Evolutionary conservation across 2,113 vertebrate species (phyloP), one percentile per base, ranked within the genome.

Genomic region (Galeopterus variegatus): DNA sequence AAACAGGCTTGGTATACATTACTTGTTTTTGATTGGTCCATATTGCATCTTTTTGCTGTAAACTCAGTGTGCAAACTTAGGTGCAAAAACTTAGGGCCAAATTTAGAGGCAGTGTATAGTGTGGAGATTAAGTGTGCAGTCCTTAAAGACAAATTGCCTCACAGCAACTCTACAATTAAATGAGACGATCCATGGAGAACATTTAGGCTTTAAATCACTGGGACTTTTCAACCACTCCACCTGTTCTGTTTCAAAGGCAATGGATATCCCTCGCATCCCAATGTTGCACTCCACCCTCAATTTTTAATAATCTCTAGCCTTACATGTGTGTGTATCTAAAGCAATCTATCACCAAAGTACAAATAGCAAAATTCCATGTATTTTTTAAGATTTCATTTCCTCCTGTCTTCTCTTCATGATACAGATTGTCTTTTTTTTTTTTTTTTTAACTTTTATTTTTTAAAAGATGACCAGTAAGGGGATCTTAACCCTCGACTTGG

Each of bases 191-290:
- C 5, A 52, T 80, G 17, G 45, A 65, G n/a, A 65, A 28, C 13
- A 52, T 54, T 73, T 82, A 75, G 48, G 7, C 12, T 75, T 83
- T 54, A 75, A 88, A 69, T 67, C 26, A 41, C n/a, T 54, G 12
- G 2, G 48, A 2, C 21, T 64, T 80, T 81, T 64, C 24, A 73
- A 54, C 2, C 56, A 81, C 45, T 72, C 13, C 23, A 15, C 21
- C 3, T 33, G 67, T 67, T 93, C n/a, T 50, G 81, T 82, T 73
- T 88, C 56, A 82, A 94, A 81, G 14, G 64, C 67, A 80, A 70
- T 31, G 24, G 11, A 64, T 73, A 65, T 33, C 48, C 14, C 26
- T 94, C 8, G 13, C 18, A 82, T 64, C 33, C n/a, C 33, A 88
- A 17, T 94, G 62, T 73, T 23, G 10, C 12, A 70, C 12, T 9